Conservation (phyloP, 2,888 invertebrate genomes). For the Stenichneumon culpator region DNA sequence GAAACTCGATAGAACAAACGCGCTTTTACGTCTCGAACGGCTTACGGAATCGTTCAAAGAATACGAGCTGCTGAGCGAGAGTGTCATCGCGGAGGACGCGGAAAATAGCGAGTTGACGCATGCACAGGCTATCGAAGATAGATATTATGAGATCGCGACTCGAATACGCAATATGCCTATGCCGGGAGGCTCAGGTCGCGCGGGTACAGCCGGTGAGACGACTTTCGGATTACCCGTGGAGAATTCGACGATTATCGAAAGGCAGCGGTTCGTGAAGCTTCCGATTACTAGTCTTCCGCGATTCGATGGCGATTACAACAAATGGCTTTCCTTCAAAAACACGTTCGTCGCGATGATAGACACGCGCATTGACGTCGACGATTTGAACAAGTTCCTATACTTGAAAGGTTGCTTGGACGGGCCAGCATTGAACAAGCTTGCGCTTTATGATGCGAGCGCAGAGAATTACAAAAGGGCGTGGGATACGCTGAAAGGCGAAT, state of each 20-base stretch:
- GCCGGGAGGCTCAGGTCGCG: constrained; percentile 14
- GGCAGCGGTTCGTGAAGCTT: constrained; percentile 28
- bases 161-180: background rate
- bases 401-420: constrained; percentile 42
- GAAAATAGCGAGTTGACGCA: too few relatives aligned
- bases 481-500: constrained; percentile 22
- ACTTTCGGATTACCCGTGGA: background rate
- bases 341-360: constrained; percentile 55
- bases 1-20: background rate
- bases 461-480: constrained; percentile 57
- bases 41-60: too few relatives aligned
- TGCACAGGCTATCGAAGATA: too few relatives aligned
- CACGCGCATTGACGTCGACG: constrained; percentile 44
- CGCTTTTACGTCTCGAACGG: constrained; percentile 14
- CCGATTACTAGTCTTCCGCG: constrained; percentile 51
- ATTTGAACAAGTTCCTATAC: constrained; percentile 52
- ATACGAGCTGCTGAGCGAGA: too few relatives aligned
- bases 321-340: constrained; percentile 58
- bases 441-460: constrained; percentile 33
- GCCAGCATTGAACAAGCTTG: constrained; percentile 40
- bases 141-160: constrained; percentile 30
- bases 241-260: constrained; percentile 31
- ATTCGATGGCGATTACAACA: constrained; percentile 63
- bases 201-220: background rate
- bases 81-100: too few relatives aligned